These are phyloP conservation scores for Xanthorhoe designata DNA, from an alignment of 2,888 invertebrate genomes.

Conservation along the genomic window DNA sequence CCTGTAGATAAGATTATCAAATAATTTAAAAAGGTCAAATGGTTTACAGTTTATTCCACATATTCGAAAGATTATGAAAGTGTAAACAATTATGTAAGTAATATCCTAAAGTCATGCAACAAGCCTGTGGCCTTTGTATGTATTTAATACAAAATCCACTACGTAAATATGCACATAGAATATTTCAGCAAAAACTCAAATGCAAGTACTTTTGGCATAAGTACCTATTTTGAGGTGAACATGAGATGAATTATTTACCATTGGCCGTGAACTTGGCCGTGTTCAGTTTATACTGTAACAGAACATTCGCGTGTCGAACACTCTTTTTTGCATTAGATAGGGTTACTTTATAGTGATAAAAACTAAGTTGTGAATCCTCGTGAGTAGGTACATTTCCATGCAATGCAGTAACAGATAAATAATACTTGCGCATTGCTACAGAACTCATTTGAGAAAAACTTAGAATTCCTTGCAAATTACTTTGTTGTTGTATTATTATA, in stretches of 20 bases:
- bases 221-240: too few relatives aligned
- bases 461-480: neutral
- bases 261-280: too few relatives aligned
- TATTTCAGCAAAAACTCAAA: slow-evolving; percentile 41
- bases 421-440: neutral
- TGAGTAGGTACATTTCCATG: slow-evolving; percentile 26
- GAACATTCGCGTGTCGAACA: slow-evolving; percentile 38
- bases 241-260: too few relatives aligned
- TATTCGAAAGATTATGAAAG: too few relatives aligned
- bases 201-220: too few relatives aligned
- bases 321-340: slow-evolving; percentile 14
- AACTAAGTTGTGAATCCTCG: slow-evolving; percentile 29
- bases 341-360: slow-evolving; percentile 27
- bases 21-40: neutral
- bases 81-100: too few relatives aligned
- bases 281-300: too few relatives aligned
- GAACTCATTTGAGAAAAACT: neutral
- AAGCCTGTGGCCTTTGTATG: too few relatives aligned
- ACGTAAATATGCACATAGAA: too few relatives aligned
- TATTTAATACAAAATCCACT: too few relatives aligned
- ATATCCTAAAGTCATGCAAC: too few relatives aligned
- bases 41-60: neutral
- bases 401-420: neutral
- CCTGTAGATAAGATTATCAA: neutral
- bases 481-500: neutral